phyloP scores from a whole-genome alignment of 2,113 vertebrate genomes.

The Leucoraja erinaceus region DNA sequence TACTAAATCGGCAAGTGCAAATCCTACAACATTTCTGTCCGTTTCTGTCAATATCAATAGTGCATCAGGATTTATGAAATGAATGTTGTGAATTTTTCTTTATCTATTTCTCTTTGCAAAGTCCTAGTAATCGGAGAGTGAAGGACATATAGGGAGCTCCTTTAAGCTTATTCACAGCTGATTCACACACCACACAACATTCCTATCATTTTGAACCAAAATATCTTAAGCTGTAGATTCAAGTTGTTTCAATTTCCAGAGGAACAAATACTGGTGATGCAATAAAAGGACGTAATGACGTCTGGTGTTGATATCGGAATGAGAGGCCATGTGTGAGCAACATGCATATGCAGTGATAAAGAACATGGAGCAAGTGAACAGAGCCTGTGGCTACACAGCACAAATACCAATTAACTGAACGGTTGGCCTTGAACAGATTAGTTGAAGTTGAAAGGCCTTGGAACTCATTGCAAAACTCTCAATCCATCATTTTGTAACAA shows the following conservation, averaged over 20 bases:
- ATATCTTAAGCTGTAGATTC: not conserved
- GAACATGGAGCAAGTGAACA: not conserved
- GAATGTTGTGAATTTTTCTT: no score
- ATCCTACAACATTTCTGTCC: no score
- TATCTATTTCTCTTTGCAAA: no score
- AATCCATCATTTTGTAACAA: not conserved
- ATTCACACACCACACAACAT: not conserved
- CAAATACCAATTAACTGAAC: not conserved
- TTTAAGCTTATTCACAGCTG: not conserved
- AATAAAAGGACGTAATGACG: not conserved
- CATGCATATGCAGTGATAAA: no score
- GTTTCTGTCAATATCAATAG: no score
- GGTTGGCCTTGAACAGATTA: not conserved
- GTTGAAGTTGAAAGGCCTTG: not conserved
- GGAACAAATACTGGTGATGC: not conserved
- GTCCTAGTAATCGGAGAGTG: no score
- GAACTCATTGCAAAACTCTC: not conserved
- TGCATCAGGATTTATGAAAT: no score
- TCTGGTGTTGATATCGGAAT: not conserved
- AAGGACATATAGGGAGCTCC: not conserved
- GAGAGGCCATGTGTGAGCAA: not conserved
- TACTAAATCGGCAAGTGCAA: no score
- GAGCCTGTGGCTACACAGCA: not conserved
- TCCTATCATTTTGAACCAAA: not conserved
- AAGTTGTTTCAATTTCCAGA: not conserved